These are phyloP conservation scores for Dendrolimus punctatus DNA, from an alignment of 1,140 invertebrate species.

Conservation along the genomic window DNA sequence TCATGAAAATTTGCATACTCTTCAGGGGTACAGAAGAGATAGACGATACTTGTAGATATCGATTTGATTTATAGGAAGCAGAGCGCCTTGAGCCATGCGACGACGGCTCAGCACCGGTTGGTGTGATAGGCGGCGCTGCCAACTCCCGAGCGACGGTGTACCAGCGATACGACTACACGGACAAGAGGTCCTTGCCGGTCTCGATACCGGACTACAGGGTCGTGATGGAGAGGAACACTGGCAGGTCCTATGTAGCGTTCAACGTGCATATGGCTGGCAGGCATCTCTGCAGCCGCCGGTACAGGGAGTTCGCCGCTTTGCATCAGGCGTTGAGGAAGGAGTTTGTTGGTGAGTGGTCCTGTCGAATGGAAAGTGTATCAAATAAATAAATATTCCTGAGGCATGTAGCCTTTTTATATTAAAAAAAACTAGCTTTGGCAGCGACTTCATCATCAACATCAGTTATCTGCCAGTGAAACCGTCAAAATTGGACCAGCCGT, in stretches of 20 bases:
- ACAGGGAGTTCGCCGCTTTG: slow-evolving; percentile 94
- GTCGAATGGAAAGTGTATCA: too few relatives aligned
- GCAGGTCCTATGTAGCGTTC: slow-evolving; percentile 95
- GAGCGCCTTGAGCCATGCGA: slow-evolving; percentile 90
- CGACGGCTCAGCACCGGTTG: slow-evolving; percentile 89
- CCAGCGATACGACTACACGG: slow-evolving; percentile 88
- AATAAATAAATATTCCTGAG: too few relatives aligned
- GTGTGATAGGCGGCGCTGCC: slow-evolving; percentile 75
- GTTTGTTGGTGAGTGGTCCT: slow-evolving; percentile 81
- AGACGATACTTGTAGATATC: neutral
- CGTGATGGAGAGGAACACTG: slow-evolving; percentile 79
- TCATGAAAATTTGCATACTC: too few relatives aligned
- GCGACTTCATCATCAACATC: too few relatives aligned
- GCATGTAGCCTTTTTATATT: too few relatives aligned
- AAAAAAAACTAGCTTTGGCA: too few relatives aligned
- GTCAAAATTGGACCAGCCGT: too few relatives aligned
- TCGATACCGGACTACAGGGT: slow-evolving; percentile 87
- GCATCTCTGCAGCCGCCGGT: slow-evolving; percentile 95
- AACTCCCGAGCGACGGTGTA: slow-evolving; percentile 52
- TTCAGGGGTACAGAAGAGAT: too few relatives aligned
- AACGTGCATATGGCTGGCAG: slow-evolving; percentile 99
- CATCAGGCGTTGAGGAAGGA: slow-evolving; percentile 95
- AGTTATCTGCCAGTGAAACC: too few relatives aligned
- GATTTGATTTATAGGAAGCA: slow-evolving; percentile 76
- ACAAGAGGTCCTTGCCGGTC: slow-evolving; percentile 97